A percentile compares a stretch with the other conserved stretches of the same genome.
These are phyloP conservation scores for Himalopsyche tibetana DNA, from an alignment of 2,888 invertebrate genomes.

Conservation along the genomic window DNA sequence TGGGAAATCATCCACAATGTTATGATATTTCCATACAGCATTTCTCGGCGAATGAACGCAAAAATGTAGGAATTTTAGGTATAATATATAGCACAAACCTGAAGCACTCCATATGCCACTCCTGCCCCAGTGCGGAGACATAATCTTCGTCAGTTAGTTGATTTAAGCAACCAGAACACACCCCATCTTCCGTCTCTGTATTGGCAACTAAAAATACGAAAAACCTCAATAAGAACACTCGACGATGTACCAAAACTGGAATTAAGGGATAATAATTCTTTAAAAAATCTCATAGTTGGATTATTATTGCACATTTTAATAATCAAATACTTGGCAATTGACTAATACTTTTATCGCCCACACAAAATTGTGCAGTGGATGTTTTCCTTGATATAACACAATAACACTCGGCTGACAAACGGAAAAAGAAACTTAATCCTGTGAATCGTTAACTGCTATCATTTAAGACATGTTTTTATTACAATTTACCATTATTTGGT, in stretches of 20 bases:
- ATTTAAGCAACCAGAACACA: constrained; percentile 86
- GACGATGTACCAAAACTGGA: neutral
- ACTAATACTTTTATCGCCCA: constrained; percentile 63
- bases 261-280: neutral
- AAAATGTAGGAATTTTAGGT: neutral
- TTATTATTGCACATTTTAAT: constrained; percentile 39
- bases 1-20: too few species aligned
- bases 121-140: constrained; percentile 87
- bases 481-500: constrained; percentile 54
- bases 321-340: constrained; percentile 52
- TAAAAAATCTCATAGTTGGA: neutral
- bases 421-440: neutral
- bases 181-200: constrained; percentile 65
- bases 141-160: constrained; percentile 86
- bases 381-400: neutral
- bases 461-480: neutral
- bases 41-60: neutral
- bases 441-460: neutral
- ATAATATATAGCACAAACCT: constrained; percentile 71
- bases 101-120: constrained; percentile 94
- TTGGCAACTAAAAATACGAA: constrained; percentile 51
- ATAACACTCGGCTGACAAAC: neutral
- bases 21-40: too few species aligned
- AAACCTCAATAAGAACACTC: neutral
- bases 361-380: constrained; percentile 50